A percentile compares a stretch with the other conserved stretches of the same genome.
phyloP scores from a whole-genome alignment of 53 echinoderm and acorn worm genomes.

The Henricia sp. region DNA sequence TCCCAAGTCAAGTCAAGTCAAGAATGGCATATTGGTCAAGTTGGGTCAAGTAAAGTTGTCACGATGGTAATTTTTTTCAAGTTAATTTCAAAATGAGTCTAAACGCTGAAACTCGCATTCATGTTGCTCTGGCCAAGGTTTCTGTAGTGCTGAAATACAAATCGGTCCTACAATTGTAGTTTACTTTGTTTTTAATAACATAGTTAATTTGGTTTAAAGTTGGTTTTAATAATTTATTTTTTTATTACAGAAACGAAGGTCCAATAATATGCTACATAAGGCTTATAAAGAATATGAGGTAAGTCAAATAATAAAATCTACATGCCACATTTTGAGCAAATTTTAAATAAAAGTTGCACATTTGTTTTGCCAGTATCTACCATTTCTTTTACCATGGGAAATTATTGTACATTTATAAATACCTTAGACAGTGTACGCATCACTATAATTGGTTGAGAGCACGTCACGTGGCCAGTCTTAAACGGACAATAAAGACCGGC shows the following conservation, averaged over 20 bases:
- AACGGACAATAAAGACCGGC: too few species aligned
- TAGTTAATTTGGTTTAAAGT: neutral
- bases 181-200: neutral
- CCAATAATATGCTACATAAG: neutral
- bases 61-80: too few species aligned
- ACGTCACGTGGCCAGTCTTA: too few species aligned
- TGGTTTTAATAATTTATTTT: neutral
- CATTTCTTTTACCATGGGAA: neutral
- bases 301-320: neutral
- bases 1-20: too few species aligned
- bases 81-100: too few species aligned
- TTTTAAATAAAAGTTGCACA: too few species aligned
- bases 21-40: neutral
- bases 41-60: too few species aligned
- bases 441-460: too few species aligned
- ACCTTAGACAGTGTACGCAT: neutral
- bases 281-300: constrained; percentile 40
- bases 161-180: neutral
- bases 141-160: too few species aligned
- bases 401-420: neutral
- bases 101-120: too few species aligned
- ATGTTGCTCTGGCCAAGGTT: too few species aligned
- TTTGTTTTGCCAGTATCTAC: neutral
- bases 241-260: constrained; percentile 5
- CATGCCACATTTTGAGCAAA: too few species aligned